Evolutionary conservation across 2,888 invertebrate species (phyloP), one percentile per base, ranked within the genome.

Genomic region (Drosophila atripex): DNA sequence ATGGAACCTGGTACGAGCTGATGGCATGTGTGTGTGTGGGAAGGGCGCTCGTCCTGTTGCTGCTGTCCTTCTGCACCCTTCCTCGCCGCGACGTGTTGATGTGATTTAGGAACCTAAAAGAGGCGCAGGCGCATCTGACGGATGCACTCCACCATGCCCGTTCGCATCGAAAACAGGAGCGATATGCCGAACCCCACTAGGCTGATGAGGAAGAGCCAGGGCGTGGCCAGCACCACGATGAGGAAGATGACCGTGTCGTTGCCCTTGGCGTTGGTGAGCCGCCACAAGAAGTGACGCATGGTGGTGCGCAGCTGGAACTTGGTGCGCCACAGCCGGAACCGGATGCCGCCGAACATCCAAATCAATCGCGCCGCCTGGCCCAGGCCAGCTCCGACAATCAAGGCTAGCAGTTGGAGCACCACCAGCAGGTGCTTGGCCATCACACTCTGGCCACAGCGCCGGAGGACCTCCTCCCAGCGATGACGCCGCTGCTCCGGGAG

Each of bases 281-380:
- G 78, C 90, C 90, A 90, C 16, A 90, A 72, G 12, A 90, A 3
- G 7, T 80, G 68, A 4, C 90, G 84, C 18, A 75, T 43, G 3
- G 71, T 16, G 54, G 61, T 66, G 32, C 88, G 86, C 60, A 89
- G 43, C 47, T 78, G 59, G 4, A 65, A 66, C 50, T 78, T 76
- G 63, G 73, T 66, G 4, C 63, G 77, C 78, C 79, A 79, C 4
- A 86, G 43, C 0, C 66, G 71, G 1, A 71, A 45, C 21, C 69
- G 61, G 7, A 61, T 11, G n/a, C 73, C 46, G 0, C 43, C 23
- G 28, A 64, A 8, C 2, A 43, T 0, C 0, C 47, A 0, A 3
- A 53, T 8, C 18, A 70, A 0, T 0, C 50, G 46, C 9, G 71
- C 3, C 1, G 57, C n/a, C 23, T 72, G 51, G 1, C 28, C 0